Evolutionary conservation across 1,140 invertebrate genomes (phyloP), one percentile per base, ranked within the genome.

Genomic region (Armadillidium nasatum): DNA sequence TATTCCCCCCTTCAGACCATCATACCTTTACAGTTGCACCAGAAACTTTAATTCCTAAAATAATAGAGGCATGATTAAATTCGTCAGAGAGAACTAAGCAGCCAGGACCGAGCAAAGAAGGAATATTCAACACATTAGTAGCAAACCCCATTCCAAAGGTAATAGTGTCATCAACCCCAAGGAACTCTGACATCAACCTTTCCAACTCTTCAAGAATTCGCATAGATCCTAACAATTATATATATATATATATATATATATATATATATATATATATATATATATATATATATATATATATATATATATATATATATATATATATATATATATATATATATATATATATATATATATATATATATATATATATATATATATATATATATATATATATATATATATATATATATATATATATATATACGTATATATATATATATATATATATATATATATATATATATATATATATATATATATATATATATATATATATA

Each of bases 141-240:
- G 95, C 96, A 86, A 98, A 99, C 7, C 97, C 97, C 97, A 99
- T 99, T 66, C 94, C 95, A 85, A 97, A 95, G 11, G 95, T 93
- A 76, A 99, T 93, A 4, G 95, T 93, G 79, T 91, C 95, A 84
- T 99, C 97, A 0, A 93, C 91, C 19, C 95, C 94, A n/a, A 99
- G 83, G 88, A 95, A 99, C 81, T 89, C 86, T 0, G 96, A 94
- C 0, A 94, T 92, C 45, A 94, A 83, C 69, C 86, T 84, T 86
- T 99, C 97, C 66, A 99, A 86, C 83, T 98, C 89, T 0, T 86
- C 82, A 81, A 97, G 95, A 81, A 95, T 87, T 67, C 88, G 83
- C 80, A 89, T 89, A 82, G 88, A 90, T 82, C 92, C 93, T 90
- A 81, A 71, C 84, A 84, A 75, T n/a, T 44, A 76, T 77, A 70